Conservation (phyloP, 1,140 invertebrate genomes). For the Drosophila rhopaloa region DNA sequence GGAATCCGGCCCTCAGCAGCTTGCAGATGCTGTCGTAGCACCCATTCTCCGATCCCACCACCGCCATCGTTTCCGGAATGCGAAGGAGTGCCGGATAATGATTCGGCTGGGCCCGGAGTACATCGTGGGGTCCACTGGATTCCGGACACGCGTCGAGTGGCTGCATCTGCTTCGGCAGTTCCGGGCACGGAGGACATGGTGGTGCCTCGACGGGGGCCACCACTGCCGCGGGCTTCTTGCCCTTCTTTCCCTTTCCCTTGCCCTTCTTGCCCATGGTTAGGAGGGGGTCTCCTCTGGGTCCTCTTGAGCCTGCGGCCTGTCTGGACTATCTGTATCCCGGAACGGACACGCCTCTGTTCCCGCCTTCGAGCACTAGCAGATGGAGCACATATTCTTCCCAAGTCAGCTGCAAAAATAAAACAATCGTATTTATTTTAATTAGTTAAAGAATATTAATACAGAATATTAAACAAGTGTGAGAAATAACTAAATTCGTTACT, state of each 20-base stretch:
- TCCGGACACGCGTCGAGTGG: conserved; percentile 69
- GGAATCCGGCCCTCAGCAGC: conserved; percentile 74
- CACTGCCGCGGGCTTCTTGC: conserved; percentile 19
- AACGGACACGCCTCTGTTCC: neutral
- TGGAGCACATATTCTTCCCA: conserved; percentile 11
- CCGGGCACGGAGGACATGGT: conserved; percentile 59
- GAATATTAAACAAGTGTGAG: too few species aligned
- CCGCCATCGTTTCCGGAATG: conserved; percentile 78
- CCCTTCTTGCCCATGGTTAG: conserved; percentile 24
- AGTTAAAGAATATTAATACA: too few species aligned
- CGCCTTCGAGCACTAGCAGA: conserved; percentile 7
- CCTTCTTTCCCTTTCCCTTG: conserved; percentile 46
- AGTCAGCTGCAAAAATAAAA: neutral
- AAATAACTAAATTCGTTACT: too few species aligned
- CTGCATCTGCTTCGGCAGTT: conserved; percentile 58
- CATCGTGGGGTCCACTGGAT: conserved; percentile 60
- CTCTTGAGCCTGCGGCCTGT: neutral
- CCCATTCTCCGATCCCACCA: conserved; percentile 80
- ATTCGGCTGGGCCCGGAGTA: conserved; percentile 69
- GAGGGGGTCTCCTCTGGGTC: neutral
- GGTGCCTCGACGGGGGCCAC: conserved; percentile 20
- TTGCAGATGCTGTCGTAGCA: conserved; percentile 83
- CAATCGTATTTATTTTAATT: too few species aligned
- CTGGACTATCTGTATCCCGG: neutral
- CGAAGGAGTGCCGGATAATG: conserved; percentile 75